phyloP scores from a whole-genome alignment of 2,888 invertebrate species.

The Cephus runcator region DNA sequence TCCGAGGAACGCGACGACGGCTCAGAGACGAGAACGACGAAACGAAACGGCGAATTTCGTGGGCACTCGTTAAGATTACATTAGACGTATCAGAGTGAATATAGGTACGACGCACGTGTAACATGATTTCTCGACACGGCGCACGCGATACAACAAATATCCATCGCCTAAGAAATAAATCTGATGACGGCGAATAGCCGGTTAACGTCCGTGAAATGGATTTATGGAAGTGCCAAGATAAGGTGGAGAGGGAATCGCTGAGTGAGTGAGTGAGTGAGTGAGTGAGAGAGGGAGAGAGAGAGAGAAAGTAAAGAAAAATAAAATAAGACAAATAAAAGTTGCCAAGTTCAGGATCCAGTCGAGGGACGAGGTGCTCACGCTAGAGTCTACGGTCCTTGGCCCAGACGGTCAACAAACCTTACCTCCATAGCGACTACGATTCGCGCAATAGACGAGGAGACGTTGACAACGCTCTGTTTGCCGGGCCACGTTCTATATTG shows the following conservation, averaged over 20 bases:
- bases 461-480: not conserved
- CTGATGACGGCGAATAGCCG: not conserved
- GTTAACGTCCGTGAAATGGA: not conserved
- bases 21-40: not conserved
- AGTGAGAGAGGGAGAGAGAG: too few species aligned
- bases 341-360: not conserved
- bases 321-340: not conserved
- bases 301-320: not conserved
- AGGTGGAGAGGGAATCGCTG: not conserved
- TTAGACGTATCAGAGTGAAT: not conserved
- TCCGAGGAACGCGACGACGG: not conserved
- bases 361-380: not conserved
- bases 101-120: not conserved
- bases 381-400: constrained; percentile 13
- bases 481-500: not conserved
- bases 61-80: not conserved
- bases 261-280: not conserved
- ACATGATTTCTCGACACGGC: not conserved
- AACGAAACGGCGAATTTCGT: not conserved
- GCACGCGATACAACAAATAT: not conserved
- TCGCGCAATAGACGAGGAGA: not conserved
- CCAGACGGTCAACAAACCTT: constrained; percentile 20
- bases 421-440: constrained; percentile 7
- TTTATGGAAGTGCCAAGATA: not conserved
- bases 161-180: not conserved